phyloP scores from a whole-genome alignment of 2,113 vertebrate genomes.

The Chelonoidis abingdonii region DNA sequence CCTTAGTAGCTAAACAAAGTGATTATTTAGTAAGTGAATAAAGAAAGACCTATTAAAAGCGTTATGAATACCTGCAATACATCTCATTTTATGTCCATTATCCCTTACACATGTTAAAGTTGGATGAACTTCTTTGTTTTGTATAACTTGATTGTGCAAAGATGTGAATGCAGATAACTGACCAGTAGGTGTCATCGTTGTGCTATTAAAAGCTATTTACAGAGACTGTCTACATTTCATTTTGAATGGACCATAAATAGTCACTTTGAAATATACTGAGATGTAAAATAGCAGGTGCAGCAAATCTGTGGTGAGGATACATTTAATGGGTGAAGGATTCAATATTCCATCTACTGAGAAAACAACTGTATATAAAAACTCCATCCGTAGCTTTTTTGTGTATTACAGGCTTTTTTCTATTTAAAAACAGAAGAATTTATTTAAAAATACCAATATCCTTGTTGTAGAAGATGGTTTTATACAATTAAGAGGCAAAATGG shows the following conservation, averaged over 20 bases:
- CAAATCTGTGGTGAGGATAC: slow-evolving; percentile 64
- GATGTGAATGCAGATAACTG: rapidly evolving
- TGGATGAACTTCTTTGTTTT: not conserved
- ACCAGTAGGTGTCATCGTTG: slow-evolving; percentile 66
- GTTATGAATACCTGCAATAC: not conserved
- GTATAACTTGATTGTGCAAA: not conserved
- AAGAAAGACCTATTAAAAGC: not conserved
- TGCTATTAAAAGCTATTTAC: not conserved
- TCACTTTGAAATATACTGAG: slow-evolving; percentile 65
- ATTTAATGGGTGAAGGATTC: slow-evolving; percentile 71
- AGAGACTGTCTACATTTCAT: not conserved
- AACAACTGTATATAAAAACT: slow-evolving; percentile 72
- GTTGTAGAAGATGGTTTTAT: slow-evolving; percentile 59
- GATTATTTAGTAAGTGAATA: not conserved
- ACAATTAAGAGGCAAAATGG: slow-evolving; percentile 67
- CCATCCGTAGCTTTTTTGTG: slow-evolving; percentile 80
- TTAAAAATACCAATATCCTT: slow-evolving; percentile 63
- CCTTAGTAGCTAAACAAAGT: rapidly evolving
- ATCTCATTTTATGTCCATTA: not conserved
- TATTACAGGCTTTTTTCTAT: slow-evolving; percentile 18
- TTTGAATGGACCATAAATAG: slow-evolving; percentile 72
- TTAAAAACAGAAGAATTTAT: slow-evolving; percentile 67
- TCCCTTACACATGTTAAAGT: not conserved
- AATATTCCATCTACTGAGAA: slow-evolving; percentile 69
- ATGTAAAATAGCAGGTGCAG: slow-evolving; percentile 80